Percentiles rank a stretch among this genome's conserved stretches.
These are phyloP conservation scores for Galeopterus variegatus DNA, from an alignment of 2,113 vertebrate species.

Conservation along the genomic window DNA sequence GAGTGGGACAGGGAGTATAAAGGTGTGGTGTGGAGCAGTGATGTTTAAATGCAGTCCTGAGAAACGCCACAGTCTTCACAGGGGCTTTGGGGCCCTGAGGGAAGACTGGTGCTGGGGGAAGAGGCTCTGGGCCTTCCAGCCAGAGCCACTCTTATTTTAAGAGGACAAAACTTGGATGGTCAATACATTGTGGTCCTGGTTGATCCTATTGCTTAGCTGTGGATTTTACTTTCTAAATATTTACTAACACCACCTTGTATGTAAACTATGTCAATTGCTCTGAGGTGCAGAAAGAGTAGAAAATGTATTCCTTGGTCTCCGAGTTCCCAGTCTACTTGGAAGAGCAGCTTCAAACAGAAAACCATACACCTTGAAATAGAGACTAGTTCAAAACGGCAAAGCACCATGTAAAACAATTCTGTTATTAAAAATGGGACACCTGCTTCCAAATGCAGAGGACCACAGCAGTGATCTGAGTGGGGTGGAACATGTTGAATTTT, in stretches of 20 bases:
- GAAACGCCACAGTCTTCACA: not conserved
- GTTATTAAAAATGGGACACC: not conserved
- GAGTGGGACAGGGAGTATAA: not conserved
- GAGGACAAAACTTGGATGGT: not conserved
- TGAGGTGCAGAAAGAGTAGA: not conserved
- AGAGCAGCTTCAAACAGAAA: not conserved
- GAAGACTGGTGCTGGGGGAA: not conserved
- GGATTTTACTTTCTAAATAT: conserved; percentile 28
- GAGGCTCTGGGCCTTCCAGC: not conserved
- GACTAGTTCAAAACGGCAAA: not conserved
- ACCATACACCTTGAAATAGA: not conserved
- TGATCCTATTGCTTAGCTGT: not conserved
- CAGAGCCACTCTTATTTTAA: not conserved
- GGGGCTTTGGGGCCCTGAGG: not conserved
- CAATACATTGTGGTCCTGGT: not conserved
- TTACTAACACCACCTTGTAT: not conserved
- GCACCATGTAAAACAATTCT: not conserved
- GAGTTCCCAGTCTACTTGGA: not conserved
- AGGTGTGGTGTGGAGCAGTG: not conserved
- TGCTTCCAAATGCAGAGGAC: not conserved
- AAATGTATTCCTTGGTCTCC: not conserved
- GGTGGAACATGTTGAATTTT: not conserved
- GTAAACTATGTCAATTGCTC: not conserved
- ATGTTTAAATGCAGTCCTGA: not conserved
- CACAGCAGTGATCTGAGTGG: not conserved